These are phyloP conservation scores for Speoplatyrhinus poulsoni DNA, from an alignment of 2,113 vertebrate genomes.

Conservation along the genomic window DNA sequence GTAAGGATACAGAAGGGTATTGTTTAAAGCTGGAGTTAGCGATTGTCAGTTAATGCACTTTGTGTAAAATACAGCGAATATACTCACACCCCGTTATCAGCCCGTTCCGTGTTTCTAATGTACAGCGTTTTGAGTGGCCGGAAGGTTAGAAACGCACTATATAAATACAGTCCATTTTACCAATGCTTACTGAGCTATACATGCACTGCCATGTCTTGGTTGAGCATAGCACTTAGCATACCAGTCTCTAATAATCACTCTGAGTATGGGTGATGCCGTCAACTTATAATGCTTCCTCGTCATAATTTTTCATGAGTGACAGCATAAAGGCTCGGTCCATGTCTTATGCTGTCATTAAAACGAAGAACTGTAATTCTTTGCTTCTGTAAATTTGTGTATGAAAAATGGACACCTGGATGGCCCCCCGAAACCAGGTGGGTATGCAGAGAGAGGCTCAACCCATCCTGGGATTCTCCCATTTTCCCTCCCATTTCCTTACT, in stretches of 20 bases:
- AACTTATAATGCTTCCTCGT: conserved; percentile 6
- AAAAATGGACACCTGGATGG: conserved; percentile 41
- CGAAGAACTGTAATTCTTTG: conserved; percentile 12
- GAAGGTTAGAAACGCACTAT: too few relatives aligned
- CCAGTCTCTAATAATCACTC: neutral
- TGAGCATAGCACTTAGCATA: too few relatives aligned
- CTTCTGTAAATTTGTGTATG: conserved; percentile 19
- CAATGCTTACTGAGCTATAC: too few relatives aligned
- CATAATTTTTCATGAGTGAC: conserved; percentile 22
- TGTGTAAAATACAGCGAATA: too few relatives aligned
- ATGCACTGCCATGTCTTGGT: too few relatives aligned
- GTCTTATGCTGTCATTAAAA: conserved; percentile 38
- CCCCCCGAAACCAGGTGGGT: conserved; percentile 39
- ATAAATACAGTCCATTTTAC: too few relatives aligned
- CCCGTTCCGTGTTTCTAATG: too few relatives aligned
- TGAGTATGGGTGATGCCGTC: neutral
- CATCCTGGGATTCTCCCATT: neutral
- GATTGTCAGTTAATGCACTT: too few relatives aligned
- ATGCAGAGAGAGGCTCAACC: neutral
- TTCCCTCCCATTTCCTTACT: neutral
- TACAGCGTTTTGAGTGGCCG: too few relatives aligned
- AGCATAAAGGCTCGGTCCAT: conserved; percentile 1
- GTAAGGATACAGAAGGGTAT: too few relatives aligned
- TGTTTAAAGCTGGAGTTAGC: too few relatives aligned
- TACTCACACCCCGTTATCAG: too few relatives aligned